Evolutionary conservation across 2,113 vertebrate genomes (phyloP).

Genomic region (Leucosticte australis): DNA sequence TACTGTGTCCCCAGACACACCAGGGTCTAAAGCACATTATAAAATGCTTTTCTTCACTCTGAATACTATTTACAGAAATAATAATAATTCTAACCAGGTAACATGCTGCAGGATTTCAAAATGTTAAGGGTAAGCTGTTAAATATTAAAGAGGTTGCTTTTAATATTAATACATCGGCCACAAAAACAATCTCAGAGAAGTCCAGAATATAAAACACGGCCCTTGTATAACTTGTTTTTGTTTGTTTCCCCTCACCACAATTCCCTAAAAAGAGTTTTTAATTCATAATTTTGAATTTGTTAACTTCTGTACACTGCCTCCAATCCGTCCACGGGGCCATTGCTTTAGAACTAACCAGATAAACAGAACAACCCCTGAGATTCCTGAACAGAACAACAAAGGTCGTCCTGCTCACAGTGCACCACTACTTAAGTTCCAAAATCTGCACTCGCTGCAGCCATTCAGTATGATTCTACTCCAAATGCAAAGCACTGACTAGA

Average conservation of each 20-base stretch:
- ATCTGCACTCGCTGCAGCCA: background rate
- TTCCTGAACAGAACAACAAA: background rate
- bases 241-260: background rate
- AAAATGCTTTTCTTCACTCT: background rate
- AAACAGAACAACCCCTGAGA: background rate
- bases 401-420: background rate
- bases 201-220: background rate
- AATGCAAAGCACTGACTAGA: background rate
- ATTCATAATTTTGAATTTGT: background rate
- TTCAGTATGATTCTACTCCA: background rate
- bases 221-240: background rate
- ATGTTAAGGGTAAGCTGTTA: background rate
- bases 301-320: background rate
- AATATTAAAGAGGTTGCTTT: background rate
- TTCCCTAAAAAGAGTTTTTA: background rate
- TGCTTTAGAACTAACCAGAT: background rate
- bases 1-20: background rate
- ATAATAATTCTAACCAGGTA: slow-evolving; percentile 24
- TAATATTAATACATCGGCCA: background rate
- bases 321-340: accelerated
- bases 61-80: background rate
- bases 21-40: background rate
- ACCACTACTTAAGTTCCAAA: background rate
- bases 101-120: background rate
- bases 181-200: background rate